A percentile compares a stretch with the other conserved stretches of the same genome.
Evolutionary conservation across 1,140 invertebrate genomes (phyloP).

Genomic region (Monochamus saltuarius): DNA sequence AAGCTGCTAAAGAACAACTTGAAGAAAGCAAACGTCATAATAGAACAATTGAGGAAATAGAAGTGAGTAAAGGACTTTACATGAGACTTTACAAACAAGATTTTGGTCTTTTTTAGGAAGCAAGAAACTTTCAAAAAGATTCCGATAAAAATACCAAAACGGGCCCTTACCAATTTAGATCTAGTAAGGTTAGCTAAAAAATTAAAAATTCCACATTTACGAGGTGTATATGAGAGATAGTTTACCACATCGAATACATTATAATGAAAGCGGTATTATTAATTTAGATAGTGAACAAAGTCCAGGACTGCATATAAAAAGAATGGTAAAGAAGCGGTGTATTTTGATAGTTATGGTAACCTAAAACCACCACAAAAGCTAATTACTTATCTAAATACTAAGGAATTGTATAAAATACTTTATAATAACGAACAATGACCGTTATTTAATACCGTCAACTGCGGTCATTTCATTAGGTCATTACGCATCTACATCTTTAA

Average conservation of each 20-base stretch:
- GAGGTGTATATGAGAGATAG: background rate
- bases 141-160: slow-evolving; percentile 1
- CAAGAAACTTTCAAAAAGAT: slow-evolving; percentile 1
- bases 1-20: slow-evolving; percentile 31
- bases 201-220: slow-evolving; percentile 10
- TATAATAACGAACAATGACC: too few relatives aligned
- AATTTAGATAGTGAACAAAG: too few relatives aligned
- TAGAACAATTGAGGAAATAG: slow-evolving; percentile 38
- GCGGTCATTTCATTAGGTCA: too few relatives aligned
- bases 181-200: slow-evolving; percentile 10
- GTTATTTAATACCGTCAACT: too few relatives aligned
- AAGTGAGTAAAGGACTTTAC: slow-evolving; percentile 32
- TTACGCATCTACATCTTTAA: slow-evolving; percentile 16
- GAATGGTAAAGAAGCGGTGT: too few relatives aligned
- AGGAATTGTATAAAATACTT: too few relatives aligned
- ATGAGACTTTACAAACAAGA: slow-evolving; percentile 48
- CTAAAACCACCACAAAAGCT: too few relatives aligned
- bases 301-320: too few relatives aligned
- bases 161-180: slow-evolving; percentile 4
- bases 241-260: too few relatives aligned
- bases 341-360: too few relatives aligned
- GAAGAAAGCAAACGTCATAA: slow-evolving; percentile 42
- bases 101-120: slow-evolving; percentile 23
- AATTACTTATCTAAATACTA: too few relatives aligned
- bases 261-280: too few relatives aligned